Conservation (phyloP, 2,113 vertebrate species). For the Odontophorus gujanensis region DNA sequence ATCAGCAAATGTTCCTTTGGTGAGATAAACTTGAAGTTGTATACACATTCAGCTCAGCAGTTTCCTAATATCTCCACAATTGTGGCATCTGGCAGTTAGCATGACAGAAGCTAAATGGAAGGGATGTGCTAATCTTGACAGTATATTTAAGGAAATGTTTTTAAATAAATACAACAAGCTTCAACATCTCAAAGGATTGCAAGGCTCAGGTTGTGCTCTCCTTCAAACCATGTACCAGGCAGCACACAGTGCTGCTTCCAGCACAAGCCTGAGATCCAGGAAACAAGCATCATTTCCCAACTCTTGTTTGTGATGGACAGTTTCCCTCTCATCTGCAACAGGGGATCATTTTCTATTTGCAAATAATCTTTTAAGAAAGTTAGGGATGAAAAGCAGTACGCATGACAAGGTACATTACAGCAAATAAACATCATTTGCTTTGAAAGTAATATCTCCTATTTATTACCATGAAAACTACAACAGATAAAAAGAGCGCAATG, state of each 20-base stretch:
- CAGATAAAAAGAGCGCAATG: too few relatives aligned
- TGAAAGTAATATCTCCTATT: too few relatives aligned
- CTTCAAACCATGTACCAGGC: neutral
- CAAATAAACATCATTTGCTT: neutral
- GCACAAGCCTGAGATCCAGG: neutral
- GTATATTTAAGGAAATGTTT: neutral
- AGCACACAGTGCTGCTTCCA: neutral
- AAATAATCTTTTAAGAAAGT: neutral
- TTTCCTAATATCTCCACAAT: neutral
- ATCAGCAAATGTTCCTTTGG: neutral
- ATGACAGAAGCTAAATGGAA: neutral
- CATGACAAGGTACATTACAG: rapidly evolving
- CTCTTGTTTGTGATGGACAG: neutral
- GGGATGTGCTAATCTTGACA: neutral
- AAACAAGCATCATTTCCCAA: neutral
- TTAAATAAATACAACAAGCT: neutral
- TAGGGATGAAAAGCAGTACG: neutral
- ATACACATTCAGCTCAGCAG: neutral
- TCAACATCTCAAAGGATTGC: neutral
- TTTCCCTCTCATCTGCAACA: neutral
- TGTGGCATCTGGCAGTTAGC: neutral
- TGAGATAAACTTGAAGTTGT: neutral
- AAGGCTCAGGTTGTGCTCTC: neutral
- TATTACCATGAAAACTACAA: too few relatives aligned
- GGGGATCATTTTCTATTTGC: neutral